phyloP scores from a whole-genome alignment of 2,113 vertebrate genomes.

The Trematocara nigrifrons region DNA sequence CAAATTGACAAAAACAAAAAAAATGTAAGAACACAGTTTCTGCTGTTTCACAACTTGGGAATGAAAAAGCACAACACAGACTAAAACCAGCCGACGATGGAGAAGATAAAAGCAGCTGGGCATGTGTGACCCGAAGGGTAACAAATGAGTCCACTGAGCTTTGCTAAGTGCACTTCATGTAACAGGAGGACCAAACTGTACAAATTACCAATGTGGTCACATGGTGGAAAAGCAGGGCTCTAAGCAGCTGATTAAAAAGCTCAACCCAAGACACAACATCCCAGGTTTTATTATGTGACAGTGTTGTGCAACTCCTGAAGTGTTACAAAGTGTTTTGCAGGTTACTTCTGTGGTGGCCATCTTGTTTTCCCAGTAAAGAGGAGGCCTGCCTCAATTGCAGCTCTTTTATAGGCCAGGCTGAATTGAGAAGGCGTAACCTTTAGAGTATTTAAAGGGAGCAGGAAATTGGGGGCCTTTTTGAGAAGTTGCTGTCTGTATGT shows the following conservation, averaged over 20 bases:
- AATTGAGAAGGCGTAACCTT: too few species aligned
- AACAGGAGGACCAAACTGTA: not conserved
- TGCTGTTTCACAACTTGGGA: not conserved
- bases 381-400: too few species aligned
- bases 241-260: not conserved
- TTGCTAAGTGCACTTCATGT: not conserved
- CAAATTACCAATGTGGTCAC: not conserved
- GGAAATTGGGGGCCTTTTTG: too few species aligned
- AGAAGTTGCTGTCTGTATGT: too few species aligned
- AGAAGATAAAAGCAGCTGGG: not conserved
- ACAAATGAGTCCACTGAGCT: not conserved
- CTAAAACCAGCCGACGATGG: accelerated
- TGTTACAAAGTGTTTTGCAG: not conserved
- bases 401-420: too few species aligned
- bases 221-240: not conserved
- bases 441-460: too few species aligned
- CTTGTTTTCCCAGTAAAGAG: too few species aligned
- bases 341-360: too few species aligned
- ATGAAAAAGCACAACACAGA: not conserved
- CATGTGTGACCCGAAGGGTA: not conserved
- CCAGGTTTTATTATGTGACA: not conserved
- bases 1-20: not conserved
- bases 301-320: not conserved
- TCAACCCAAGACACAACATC: not conserved
- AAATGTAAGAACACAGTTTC: not conserved